phyloP scores from a whole-genome alignment of 64 coral and sea anemone species.

The Catalaphyllia jardinei region DNA sequence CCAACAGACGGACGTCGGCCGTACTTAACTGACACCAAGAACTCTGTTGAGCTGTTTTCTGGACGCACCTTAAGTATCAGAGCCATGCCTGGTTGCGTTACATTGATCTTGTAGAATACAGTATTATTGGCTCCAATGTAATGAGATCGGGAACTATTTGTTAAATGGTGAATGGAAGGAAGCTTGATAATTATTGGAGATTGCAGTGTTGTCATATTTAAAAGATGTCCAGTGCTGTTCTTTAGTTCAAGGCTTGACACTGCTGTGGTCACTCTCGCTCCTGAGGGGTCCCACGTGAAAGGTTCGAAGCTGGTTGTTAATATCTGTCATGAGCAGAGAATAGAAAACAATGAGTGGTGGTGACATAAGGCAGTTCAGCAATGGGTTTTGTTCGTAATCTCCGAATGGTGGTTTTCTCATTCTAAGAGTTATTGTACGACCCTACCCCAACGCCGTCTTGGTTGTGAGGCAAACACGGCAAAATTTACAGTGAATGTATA shows the following conservation, averaged over 20 bases:
- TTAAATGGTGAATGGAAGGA: background rate
- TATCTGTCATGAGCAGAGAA: background rate
- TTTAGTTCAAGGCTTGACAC: slow-evolving; percentile 23
- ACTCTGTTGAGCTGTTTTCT: slow-evolving; percentile 3
- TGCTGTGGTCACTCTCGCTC: background rate
- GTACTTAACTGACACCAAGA: slow-evolving; percentile 12
- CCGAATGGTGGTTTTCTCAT: no score
- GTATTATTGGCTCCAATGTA: slow-evolving; percentile 16
- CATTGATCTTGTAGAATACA: slow-evolving; percentile 2
- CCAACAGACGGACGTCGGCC: background rate
- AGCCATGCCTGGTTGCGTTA: background rate
- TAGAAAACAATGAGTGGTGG: no score
- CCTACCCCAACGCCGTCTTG: no score
- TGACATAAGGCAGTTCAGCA: background rate
- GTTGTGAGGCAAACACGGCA: no score
- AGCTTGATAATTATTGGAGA: background rate
- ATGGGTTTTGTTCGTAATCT: background rate
- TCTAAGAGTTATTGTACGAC: no score
- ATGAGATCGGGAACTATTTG: background rate
- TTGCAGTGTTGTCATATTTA: background rate
- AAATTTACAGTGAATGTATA: no score
- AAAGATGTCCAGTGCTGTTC: background rate
- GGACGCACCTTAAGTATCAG: slow-evolving; percentile 35
- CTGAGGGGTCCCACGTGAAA: slow-evolving; percentile 4
- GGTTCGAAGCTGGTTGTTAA: background rate